Base-by-base conservation (phyloP, 2,888 invertebrate genomes). In the Dromius quadrimaculatus region DNA sequence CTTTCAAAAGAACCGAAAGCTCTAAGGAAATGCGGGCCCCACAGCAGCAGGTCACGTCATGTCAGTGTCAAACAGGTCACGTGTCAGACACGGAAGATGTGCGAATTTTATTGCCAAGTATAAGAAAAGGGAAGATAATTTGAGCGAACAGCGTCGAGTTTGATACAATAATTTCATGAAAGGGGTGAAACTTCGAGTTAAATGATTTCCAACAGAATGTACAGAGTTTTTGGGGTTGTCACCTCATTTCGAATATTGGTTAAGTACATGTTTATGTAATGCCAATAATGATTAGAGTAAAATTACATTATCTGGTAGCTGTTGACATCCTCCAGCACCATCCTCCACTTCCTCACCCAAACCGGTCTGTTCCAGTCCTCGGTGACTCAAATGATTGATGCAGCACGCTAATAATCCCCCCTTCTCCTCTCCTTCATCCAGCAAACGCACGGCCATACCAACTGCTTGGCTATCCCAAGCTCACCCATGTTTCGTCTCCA, bases 321-420 rank as follows among this genome's bases (percentile, higher is more conserved):
- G n/a, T n/a, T n/a, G n/a, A n/a, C n/a, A n/a, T n/a, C n/a, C n/a
- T n/a, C n/a, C n/a, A n/a, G n/a, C 20, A 22, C 47, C 47, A 47
- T 20, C 13, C 23, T 22, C 5, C 47, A 8, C 3, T 28, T 28
- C 19, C 17, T 45, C 22, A 20, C 3, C 11, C 22, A 47, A 15
- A 13, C 13, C 50, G 15, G 41, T 15, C 13, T 15, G 13, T 15
- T 8, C 15, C 2, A 15, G n/a, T 5, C 50, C 15, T 15, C 13
- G 59, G 68, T 68, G 68, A 68, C 68, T 68, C 68, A 59, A 68
- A 68, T 68, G 68, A 68, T 68, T 68, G 68, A 68, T 68, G 59
- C 43, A 9, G 68, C 59, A 28, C 57, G 43, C 57, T 68, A 59
- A 68, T 68, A 45, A 43, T 17, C 43, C 20, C 38, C 20, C 8